Evolutionary conservation across 1,140 invertebrate species (phyloP), one percentile per base, ranked within the genome.

Genomic region (Trichonephila inaurata): DNA sequence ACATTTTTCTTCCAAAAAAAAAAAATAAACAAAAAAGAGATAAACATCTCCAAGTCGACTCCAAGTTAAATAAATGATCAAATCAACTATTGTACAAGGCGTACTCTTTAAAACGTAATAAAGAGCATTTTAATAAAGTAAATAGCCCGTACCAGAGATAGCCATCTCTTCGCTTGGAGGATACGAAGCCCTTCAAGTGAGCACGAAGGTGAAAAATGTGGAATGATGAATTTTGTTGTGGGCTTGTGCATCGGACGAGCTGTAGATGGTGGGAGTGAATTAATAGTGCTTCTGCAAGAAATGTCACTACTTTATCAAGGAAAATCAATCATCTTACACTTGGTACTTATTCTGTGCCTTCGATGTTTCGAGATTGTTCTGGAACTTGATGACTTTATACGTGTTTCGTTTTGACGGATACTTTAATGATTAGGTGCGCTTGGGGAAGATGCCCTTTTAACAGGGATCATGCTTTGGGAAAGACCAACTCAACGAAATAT

Each of bases 341-440:
- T 60, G 40, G 33, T 58, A 60, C 44, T 60, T 83, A 58, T 83
- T 83, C 51, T 60, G 82, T n/a, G 18, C 21, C 44, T 83, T 19
- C 72, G 51, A 60, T n/a, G 24, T 28, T 61, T 62, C 24, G 24
- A 87, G 60, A 87, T 87, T 87, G 62, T 21, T 60, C 18, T 62
- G 19, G 21, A 85, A n/a, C 51, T 85, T 85, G 85, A 62, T 87
- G 61, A n/a, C 85, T 87, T 87, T n/a, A 87, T 87, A 33, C 40
- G n/a, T 21, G 28, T 16, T 62, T 87, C n/a, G 72, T 33, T 77
- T 77, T 77, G 72, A 77, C 33, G 72, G 33, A 51, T 7, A 7
- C 14, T 19, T 40, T 2, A 6, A 16, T 40, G 16, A 40, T 16
- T 77, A 12, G 28, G 4, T 77, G 21, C 28, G 28, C 10, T 28